A percentile compares a stretch with the other conserved stretches of the same genome.
These are phyloP conservation scores for Pseudopodoces humilis DNA, from an alignment of 2,113 vertebrate genomes.

Conservation along the genomic window DNA sequence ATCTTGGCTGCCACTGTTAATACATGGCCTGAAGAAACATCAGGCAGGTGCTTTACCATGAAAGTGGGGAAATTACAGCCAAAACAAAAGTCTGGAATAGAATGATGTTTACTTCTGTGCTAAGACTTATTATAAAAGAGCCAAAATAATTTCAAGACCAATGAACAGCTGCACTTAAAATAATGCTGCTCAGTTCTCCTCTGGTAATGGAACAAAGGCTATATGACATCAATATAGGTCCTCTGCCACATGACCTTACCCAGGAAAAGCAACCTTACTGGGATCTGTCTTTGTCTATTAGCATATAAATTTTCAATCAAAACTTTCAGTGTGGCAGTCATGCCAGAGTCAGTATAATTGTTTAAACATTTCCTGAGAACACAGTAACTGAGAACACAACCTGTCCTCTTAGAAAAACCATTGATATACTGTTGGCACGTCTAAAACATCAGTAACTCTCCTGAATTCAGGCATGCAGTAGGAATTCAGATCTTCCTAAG, in stretches of 20 bases:
- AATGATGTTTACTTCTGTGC: not conserved
- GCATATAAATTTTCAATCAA: not conserved
- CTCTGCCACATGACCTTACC: not conserved
- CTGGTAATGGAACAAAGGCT: not conserved
- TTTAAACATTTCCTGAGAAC: not conserved
- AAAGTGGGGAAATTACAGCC: not conserved
- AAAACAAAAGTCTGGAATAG: not conserved
- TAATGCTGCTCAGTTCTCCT: not conserved
- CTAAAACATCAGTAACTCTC: not conserved
- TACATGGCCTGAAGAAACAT: not conserved
- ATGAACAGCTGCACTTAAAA: not conserved
- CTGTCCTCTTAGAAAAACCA: not conserved
- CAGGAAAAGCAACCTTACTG: not conserved
- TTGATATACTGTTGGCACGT: not conserved
- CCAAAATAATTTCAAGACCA: not conserved
- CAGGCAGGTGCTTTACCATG: not conserved
- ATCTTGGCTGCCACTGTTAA: conserved; percentile 5
- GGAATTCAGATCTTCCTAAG: not conserved
- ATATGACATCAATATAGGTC: not conserved
- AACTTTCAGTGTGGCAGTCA: not conserved
- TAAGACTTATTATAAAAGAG: not conserved
- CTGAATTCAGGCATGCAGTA: not conserved
- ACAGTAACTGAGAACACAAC: not conserved
- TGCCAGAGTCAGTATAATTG: not conserved
- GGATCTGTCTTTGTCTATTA: not conserved